Conservation (phyloP, 2,797 vertebrate genomes). For the Todus mexicanus region DNA sequence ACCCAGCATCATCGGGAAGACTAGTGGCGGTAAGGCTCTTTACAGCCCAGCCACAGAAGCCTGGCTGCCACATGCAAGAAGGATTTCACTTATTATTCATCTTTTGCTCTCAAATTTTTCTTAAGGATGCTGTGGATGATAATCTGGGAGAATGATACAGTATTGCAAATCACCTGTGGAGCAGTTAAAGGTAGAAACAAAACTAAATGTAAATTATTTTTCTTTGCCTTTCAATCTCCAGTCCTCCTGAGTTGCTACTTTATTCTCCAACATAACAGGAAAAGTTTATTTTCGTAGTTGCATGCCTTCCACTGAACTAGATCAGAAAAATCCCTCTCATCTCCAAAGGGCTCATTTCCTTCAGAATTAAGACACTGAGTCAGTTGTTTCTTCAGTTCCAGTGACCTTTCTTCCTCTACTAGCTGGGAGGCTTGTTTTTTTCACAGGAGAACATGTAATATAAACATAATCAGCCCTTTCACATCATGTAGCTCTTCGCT, state of each 20-base stretch:
- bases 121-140: background rate
- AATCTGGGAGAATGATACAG: background rate
- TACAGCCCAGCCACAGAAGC: background rate
- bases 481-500: conserved; percentile 1
- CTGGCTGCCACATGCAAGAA: background rate
- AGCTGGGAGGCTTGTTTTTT: conserved; percentile 35
- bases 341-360: conserved; percentile 56
- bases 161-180: background rate
- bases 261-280: background rate
- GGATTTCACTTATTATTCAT: background rate
- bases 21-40: background rate
- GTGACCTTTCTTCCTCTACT: conserved; percentile 31
- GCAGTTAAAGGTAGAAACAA: background rate
- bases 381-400: conserved; percentile 46
- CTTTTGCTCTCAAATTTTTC: background rate
- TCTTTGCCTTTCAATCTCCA: background rate
- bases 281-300: conserved; percentile 29
- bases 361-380: conserved; percentile 37
- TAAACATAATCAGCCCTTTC: conserved; percentile 61
- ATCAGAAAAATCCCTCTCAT: conserved; percentile 47
- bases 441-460: conserved; percentile 12
- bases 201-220: background rate
- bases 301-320: conserved; percentile 19
- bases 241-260: background rate
- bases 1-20: background rate